Percentiles rank a stretch among this genome's conserved stretches.
Conservation (phyloP, 2,113 vertebrate genomes). For the Narcine bancroftii region DNA sequence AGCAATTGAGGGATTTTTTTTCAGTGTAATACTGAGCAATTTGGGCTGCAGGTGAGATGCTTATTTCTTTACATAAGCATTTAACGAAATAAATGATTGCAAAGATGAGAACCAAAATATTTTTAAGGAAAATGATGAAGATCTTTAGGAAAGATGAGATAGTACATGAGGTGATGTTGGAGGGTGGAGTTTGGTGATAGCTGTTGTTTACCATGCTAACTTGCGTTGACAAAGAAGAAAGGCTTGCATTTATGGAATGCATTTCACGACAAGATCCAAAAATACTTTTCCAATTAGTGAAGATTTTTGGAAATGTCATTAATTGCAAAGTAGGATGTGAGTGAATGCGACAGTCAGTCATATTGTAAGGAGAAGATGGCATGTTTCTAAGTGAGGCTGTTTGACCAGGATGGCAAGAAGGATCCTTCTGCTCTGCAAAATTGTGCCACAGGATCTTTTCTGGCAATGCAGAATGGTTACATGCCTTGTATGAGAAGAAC, state of each 20-base stretch:
- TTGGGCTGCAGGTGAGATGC: not conserved
- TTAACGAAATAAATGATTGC: not conserved
- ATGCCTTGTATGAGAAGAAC: too few species aligned
- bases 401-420: too few species aligned
- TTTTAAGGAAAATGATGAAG: not conserved
- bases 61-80: not conserved
- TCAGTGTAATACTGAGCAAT: not conserved
- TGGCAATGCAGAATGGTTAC: too few species aligned
- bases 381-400: too few species aligned
- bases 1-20: not conserved
- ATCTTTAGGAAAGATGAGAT: not conserved
- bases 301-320: too few species aligned
- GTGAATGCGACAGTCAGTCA: too few species aligned
- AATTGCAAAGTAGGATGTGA: too few species aligned
- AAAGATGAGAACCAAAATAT: too few species aligned
- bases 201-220: not conserved
- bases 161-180: not conserved
- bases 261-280: not conserved
- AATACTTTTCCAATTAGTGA: not conserved
- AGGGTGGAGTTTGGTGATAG: too few species aligned
- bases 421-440: too few species aligned
- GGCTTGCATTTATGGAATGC: not conserved
- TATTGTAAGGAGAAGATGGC: too few species aligned
- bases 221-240: not conserved
- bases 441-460: too few species aligned